These are phyloP conservation scores for Sipha flava DNA, from an alignment of 1,140 invertebrate species.

Conservation along the genomic window DNA sequence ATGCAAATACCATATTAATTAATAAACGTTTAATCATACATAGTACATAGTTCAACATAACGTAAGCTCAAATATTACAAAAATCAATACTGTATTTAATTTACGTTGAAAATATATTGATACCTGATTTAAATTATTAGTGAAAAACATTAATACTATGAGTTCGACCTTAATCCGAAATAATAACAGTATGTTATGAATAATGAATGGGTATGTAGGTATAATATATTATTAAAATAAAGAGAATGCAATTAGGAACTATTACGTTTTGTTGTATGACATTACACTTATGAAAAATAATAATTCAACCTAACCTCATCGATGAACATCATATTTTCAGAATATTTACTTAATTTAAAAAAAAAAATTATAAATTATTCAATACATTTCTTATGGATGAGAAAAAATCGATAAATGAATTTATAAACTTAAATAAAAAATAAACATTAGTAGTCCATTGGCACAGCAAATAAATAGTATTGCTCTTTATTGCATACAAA, in stretches of 20 bases:
- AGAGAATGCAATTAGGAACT: not conserved
- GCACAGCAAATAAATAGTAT: not conserved
- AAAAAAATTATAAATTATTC: no score
- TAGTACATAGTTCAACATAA: no score
- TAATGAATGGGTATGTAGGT: not conserved
- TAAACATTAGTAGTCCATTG: not conserved
- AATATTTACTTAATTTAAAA: no score
- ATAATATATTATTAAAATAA: not conserved
- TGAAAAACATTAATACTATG: not conserved
- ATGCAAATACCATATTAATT: no score
- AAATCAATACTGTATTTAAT: no score
- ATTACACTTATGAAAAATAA: not conserved
- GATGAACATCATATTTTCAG: no score
- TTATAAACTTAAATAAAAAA: not conserved
- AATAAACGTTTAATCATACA: no score
- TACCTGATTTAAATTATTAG: not conserved
- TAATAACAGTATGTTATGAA: not conserved
- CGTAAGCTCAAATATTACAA: no score
- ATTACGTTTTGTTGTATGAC: not conserved
- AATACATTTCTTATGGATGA: not conserved
- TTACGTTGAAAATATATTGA: no score
- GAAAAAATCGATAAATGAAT: not conserved
- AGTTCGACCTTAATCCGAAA: constrained; percentile 5
- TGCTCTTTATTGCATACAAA: not conserved
- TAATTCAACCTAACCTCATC: not conserved